These are phyloP conservation scores for Rhinolophus sinicus DNA, from an alignment of 2,113 vertebrate genomes.

Conservation along the genomic window DNA sequence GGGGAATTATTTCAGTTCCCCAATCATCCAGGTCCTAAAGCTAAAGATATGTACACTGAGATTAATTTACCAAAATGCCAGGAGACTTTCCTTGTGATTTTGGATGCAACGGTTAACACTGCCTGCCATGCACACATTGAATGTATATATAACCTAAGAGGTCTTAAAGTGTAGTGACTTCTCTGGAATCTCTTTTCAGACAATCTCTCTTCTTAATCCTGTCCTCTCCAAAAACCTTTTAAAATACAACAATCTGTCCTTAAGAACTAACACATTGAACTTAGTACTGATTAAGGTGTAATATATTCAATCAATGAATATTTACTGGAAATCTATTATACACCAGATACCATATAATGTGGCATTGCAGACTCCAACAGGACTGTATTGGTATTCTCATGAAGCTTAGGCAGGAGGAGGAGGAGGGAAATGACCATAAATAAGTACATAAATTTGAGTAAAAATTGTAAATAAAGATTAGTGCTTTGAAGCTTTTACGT, in stretches of 20 bases:
- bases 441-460: background rate
- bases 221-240: background rate
- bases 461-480: background rate
- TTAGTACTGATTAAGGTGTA: background rate
- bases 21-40: slow-evolving; percentile 4
- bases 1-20: slow-evolving; percentile 5
- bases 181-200: background rate
- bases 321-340: background rate
- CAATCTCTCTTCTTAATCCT: background rate
- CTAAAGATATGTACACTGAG: background rate
- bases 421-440: background rate
- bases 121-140: background rate
- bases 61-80: slow-evolving; percentile 32
- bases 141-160: background rate
- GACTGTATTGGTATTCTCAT: background rate
- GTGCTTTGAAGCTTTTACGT: background rate
- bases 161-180: background rate
- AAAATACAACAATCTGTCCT: background rate
- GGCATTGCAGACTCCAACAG: background rate
- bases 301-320: background rate
- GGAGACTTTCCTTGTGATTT: background rate
- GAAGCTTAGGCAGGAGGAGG: background rate
- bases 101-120: background rate
- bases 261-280: background rate
- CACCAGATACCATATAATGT: background rate